Conservation (phyloP, 2,797 vertebrate genomes). For the Cichlasoma orientale region DNA sequence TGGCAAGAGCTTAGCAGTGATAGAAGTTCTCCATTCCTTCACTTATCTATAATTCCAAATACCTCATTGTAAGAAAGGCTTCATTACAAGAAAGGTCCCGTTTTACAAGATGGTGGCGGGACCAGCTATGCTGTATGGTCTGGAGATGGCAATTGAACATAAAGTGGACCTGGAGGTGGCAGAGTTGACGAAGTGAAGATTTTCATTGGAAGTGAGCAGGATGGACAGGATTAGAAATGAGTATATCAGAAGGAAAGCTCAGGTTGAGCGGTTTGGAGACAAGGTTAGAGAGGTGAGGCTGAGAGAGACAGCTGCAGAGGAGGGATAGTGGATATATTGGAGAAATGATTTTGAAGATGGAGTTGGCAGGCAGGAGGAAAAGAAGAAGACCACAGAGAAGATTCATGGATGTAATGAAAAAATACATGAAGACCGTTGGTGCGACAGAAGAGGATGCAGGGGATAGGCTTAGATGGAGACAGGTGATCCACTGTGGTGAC, state of each 20-base stretch:
- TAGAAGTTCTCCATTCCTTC: background rate
- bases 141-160: constrained; percentile 8
- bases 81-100: background rate
- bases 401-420: background rate
- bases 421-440: background rate
- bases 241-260: background rate
- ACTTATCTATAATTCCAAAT: background rate
- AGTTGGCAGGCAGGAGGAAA: background rate
- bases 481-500: background rate
- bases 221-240: constrained; percentile 12
- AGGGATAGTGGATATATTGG: background rate
- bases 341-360: background rate
- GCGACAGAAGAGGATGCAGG: background rate
- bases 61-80: background rate
- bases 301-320: background rate
- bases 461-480: background rate
- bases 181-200: constrained; percentile 8
- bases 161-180: background rate
- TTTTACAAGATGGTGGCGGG: background rate
- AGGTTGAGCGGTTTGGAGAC: too few species aligned
- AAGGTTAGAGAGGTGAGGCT: background rate
- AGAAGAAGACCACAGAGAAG: background rate
- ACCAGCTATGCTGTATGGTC: background rate
- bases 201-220: constrained; percentile 14
- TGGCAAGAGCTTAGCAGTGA: background rate